Conservation (phyloP, 2,113 vertebrate species). For the Sturnira hondurensis region DNA sequence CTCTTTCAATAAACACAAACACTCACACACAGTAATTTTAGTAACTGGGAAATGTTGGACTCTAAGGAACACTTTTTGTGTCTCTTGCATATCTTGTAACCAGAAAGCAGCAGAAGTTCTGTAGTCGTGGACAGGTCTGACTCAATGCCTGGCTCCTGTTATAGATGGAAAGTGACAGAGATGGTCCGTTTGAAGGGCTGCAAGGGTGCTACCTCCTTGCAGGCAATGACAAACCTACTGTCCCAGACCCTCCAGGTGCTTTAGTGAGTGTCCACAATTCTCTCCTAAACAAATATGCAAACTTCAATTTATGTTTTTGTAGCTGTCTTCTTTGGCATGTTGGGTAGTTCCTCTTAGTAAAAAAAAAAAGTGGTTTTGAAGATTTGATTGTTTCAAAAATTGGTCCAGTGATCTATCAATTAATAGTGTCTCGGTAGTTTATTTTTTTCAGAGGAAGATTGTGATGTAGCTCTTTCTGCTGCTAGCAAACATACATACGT, state of each 20-base stretch:
- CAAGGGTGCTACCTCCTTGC: background rate
- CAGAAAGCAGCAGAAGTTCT: background rate
- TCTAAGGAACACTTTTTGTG: background rate
- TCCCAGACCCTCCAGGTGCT: background rate
- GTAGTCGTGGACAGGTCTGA: too few species aligned
- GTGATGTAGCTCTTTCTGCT: background rate
- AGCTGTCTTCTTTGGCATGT: background rate
- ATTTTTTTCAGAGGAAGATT: background rate
- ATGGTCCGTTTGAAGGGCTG: background rate
- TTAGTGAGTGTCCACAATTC: background rate
- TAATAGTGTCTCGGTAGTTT: background rate
- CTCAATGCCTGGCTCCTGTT: background rate
- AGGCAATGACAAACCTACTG: background rate
- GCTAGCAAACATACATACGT: background rate
- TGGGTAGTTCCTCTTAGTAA: background rate
- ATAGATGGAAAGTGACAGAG: background rate
- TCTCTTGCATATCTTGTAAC: background rate
- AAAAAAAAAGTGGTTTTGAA: background rate
- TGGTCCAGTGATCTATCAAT: background rate
- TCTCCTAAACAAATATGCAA: background rate
- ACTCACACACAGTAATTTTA: background rate
- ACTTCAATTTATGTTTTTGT: background rate
- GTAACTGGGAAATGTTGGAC: background rate
- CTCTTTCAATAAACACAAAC: background rate
- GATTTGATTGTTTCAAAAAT: background rate